Conservation (phyloP, 2,888 invertebrate genomes). For the Drosophila helvetica region DNA sequence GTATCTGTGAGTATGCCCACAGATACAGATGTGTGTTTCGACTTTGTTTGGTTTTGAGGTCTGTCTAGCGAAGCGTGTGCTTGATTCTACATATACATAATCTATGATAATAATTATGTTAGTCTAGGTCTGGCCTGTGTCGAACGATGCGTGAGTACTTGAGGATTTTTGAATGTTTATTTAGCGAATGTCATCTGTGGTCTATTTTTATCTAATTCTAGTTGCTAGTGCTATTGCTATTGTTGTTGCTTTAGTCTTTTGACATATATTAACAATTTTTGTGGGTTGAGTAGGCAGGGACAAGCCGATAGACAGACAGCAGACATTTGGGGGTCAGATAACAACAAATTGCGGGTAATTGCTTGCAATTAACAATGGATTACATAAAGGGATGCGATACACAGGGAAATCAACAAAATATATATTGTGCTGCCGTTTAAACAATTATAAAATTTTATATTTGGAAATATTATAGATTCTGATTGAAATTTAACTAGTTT, state of each 20-base stretch:
- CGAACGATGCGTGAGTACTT: constrained; percentile 33
- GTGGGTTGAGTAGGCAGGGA: constrained; percentile 41
- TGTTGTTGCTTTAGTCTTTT: constrained; percentile 25
- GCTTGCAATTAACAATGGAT: constrained; percentile 39
- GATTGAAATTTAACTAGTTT: too few species aligned
- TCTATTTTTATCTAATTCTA: constrained; percentile 61
- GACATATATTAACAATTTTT: constrained; percentile 65
- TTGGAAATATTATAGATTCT: background rate
- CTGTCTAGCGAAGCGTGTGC: constrained; percentile 54
- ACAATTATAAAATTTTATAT: background rate
- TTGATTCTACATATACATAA: constrained; percentile 36
- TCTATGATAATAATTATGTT: constrained; percentile 51
- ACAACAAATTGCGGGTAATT: constrained; percentile 55
- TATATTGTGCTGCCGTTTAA: background rate
- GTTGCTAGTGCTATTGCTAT: constrained; percentile 2
- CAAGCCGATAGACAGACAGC: constrained; percentile 30
- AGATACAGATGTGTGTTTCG: constrained; percentile 5
- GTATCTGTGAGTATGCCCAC: constrained; percentile 33
- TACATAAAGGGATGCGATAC: too few species aligned
- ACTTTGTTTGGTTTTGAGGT: constrained; percentile 45
- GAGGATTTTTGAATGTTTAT: constrained; percentile 1
- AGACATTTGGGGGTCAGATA: constrained; percentile 37
- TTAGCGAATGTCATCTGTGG: constrained; percentile 56
- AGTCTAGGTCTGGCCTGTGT: constrained; percentile 42
- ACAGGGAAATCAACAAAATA: too few species aligned